phyloP scores from a whole-genome alignment of 2,888 invertebrate genomes.

The Blastobasis adustella region DNA sequence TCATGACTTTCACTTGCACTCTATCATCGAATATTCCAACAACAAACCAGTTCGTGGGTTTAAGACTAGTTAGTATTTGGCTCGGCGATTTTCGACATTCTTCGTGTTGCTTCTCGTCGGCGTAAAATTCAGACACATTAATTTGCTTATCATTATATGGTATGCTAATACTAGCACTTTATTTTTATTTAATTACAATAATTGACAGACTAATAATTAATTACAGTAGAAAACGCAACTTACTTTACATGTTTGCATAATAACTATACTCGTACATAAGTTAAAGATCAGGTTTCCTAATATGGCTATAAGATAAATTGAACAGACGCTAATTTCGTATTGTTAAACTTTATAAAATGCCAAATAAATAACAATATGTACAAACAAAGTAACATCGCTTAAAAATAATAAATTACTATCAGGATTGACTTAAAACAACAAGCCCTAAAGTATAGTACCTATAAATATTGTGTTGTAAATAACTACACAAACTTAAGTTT shows the following conservation, averaged over 20 bases:
- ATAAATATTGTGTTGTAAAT: no score
- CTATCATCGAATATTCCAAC: conserved; percentile 63
- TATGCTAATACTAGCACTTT: conserved; percentile 30
- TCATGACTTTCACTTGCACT: conserved; percentile 71
- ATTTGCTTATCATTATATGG: conserved; percentile 34
- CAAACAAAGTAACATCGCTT: conserved; percentile 1
- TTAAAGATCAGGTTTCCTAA: conserved; percentile 12
- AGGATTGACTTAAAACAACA: no score
- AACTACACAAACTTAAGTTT: no score
- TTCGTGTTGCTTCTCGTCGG: background rate
- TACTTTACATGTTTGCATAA: conserved; percentile 20
- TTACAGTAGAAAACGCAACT: conserved; percentile 26
- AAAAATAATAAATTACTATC: conserved; percentile 11
- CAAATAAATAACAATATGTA: background rate
- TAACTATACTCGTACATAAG: background rate
- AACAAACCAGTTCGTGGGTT: conserved; percentile 57
- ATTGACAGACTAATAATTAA: conserved; percentile 32
- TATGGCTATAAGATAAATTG: background rate
- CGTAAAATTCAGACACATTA: conserved; percentile 19
- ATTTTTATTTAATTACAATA: conserved; percentile 36
- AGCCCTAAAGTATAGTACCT: no score
- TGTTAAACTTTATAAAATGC: no score
- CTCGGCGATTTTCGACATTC: background rate
- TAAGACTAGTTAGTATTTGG: conserved; percentile 27
- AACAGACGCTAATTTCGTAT: no score